Evolutionary conservation across 2,888 invertebrate species (phyloP).

Genomic region (Molanna angustata): DNA sequence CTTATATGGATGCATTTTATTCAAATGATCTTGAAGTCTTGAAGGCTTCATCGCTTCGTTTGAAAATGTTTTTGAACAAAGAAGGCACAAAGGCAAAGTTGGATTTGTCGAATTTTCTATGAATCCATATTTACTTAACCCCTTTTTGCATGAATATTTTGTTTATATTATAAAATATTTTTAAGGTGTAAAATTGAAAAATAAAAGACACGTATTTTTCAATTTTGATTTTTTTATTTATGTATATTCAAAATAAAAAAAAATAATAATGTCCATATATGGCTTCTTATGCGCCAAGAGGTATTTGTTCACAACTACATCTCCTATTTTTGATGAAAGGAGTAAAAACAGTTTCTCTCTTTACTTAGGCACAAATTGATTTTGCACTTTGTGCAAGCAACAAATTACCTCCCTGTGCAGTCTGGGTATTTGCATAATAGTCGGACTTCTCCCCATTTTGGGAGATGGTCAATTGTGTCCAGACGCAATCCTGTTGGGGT

Average conservation of each 20-base stretch:
- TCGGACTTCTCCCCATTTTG: not conserved
- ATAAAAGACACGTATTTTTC: not conserved
- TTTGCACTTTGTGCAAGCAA: not conserved
- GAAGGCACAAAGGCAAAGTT: constrained; percentile 32
- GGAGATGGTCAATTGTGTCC: not conserved
- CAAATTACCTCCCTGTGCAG: not conserved
- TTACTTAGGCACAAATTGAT: not conserved
- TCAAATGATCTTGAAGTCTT: constrained; percentile 12
- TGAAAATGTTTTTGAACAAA: constrained; percentile 39
- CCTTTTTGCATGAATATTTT: not conserved
- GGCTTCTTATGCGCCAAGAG: not conserved
- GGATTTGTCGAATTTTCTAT: no score
- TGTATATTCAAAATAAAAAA: not conserved
- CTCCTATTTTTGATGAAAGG: not conserved
- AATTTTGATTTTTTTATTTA: not conserved
- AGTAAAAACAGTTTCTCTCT: not conserved
- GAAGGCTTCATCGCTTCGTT: constrained; percentile 33
- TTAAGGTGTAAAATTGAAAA: not conserved
- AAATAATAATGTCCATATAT: not conserved
- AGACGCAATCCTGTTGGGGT: not conserved
- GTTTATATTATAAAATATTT: not conserved
- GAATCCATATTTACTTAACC: no score
- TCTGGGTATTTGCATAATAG: not conserved
- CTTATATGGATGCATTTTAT: not conserved
- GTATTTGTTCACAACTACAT: not conserved